Percentiles rank a stretch among this genome's conserved stretches.
phyloP scores from a whole-genome alignment of 2,888 invertebrate genomes.

The Seira sanloemensis region DNA sequence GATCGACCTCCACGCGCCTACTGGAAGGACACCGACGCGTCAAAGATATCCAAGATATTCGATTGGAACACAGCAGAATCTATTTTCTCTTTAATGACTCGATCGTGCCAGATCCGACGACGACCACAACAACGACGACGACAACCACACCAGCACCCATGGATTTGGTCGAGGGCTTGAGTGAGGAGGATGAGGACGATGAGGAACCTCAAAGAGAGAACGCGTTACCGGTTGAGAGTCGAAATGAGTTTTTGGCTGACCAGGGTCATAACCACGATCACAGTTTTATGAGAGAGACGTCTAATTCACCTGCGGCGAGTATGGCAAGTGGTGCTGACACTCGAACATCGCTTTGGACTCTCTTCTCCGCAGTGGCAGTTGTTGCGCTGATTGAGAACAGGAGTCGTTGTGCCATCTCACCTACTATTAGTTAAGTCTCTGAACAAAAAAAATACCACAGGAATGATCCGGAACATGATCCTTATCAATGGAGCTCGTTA shows the following conservation, averaged over 20 bases:
- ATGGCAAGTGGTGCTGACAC: conserved; percentile 17
- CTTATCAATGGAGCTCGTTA: not conserved
- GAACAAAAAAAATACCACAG: not conserved
- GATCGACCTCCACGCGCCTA: conserved; percentile 79
- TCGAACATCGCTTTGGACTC: not conserved
- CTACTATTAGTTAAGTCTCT: not conserved
- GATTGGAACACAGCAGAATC: conserved; percentile 84
- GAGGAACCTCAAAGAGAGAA: conserved; percentile 27
- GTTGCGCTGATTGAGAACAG: not conserved
- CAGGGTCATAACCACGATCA: conserved; percentile 31
- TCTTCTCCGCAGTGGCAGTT: not conserved
- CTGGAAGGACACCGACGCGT: conserved; percentile 79
- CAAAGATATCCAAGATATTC: conserved; percentile 79
- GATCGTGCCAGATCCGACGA: conserved; percentile 86
- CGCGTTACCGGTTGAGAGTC: conserved; percentile 52
- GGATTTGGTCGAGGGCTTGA: conserved; percentile 59
- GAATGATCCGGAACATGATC: not conserved
- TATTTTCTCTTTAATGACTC: conserved; percentile 87
- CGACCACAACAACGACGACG: conserved; percentile 80
- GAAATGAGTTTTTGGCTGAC: conserved; percentile 42
- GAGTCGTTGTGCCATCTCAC: not conserved
- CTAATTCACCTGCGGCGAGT: conserved; percentile 32
- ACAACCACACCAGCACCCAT: conserved; percentile 70
- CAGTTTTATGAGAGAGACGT: not conserved
- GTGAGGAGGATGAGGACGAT: conserved; percentile 32